phyloP scores from a whole-genome alignment of 2,888 invertebrate species.

The Mythimna albipuncta region DNA sequence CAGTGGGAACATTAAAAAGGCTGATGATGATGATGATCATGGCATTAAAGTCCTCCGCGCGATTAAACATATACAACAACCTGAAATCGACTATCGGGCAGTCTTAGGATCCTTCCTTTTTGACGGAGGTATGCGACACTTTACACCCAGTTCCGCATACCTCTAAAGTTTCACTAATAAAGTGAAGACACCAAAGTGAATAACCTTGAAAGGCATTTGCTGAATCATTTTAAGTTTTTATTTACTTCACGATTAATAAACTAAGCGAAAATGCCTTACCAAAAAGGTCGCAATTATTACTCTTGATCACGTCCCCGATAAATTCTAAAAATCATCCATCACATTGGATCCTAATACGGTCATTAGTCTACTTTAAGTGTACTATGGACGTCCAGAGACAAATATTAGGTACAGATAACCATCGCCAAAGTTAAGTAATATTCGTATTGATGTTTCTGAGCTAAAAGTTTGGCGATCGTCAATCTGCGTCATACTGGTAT shows the following conservation, averaged over 20 bases:
- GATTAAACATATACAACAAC: no score
- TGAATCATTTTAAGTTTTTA: not conserved
- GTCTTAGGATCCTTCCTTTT: no score
- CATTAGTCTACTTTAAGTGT: slow-evolving; percentile 31
- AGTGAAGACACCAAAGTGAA: not conserved
- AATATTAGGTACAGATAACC: slow-evolving; percentile 34
- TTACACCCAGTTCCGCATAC: no score
- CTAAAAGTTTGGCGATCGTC: slow-evolving; percentile 46
- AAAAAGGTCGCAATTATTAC: not conserved
- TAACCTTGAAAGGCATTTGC: not conserved
- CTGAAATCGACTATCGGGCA: no score
- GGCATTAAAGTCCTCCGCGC: no score
- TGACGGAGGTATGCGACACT: no score
- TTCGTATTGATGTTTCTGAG: slow-evolving; percentile 34
- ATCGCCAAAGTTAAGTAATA: slow-evolving; percentile 42
- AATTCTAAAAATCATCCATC: slow-evolving; percentile 12
- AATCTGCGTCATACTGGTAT: slow-evolving; percentile 46
- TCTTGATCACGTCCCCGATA: not conserved
- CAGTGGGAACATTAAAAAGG: no score
- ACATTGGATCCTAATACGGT: slow-evolving; percentile 21
- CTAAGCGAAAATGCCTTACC: not conserved
- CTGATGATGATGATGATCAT: no score
- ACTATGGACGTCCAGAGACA: not conserved
- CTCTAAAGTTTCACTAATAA: no score
- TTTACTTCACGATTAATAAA: not conserved